Evolutionary conservation across 1,140 invertebrate species (phyloP).

Genomic region (Drosophila santomea): DNA sequence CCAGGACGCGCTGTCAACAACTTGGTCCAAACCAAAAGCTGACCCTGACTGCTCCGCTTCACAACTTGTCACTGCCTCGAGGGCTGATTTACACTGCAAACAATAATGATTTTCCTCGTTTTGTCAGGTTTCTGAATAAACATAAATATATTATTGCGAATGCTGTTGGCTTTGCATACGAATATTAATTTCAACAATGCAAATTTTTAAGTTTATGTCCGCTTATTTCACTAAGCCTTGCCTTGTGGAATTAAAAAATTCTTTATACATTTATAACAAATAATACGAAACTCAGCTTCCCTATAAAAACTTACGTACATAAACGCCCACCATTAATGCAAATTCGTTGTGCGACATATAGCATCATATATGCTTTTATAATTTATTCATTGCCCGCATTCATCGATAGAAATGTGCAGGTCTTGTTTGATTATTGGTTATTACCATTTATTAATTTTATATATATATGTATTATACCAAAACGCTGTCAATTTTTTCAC

Average conservation of each 20-base stretch:
- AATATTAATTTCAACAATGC: no score
- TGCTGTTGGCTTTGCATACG: neutral
- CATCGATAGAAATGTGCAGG: conserved; percentile 3
- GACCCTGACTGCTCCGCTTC: conserved; percentile 47
- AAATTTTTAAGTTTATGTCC: no score
- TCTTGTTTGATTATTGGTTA: conserved; percentile 1
- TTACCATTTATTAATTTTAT: conserved; percentile 4
- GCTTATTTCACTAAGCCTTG: no score
- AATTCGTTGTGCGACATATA: neutral
- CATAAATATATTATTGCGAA: neutral
- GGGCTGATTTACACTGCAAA: conserved; percentile 38
- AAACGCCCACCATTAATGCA: neutral
- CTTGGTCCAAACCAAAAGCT: conserved; percentile 32
- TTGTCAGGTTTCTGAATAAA: neutral
- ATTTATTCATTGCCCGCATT: conserved; percentile 5
- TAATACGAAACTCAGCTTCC: no score
- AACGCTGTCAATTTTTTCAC: conserved; percentile 2
- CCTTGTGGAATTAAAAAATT: no score
- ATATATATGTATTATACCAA: neutral
- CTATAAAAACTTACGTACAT: neutral
- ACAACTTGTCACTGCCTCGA: conserved; percentile 78
- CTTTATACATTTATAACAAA: no score
- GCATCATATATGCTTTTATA: neutral
- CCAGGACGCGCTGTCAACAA: conserved; percentile 55
- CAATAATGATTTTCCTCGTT: neutral